Evolutionary conservation across 2,797 vertebrate genomes (phyloP).

Genomic region (Paramormyrops hopkinsi): DNA sequence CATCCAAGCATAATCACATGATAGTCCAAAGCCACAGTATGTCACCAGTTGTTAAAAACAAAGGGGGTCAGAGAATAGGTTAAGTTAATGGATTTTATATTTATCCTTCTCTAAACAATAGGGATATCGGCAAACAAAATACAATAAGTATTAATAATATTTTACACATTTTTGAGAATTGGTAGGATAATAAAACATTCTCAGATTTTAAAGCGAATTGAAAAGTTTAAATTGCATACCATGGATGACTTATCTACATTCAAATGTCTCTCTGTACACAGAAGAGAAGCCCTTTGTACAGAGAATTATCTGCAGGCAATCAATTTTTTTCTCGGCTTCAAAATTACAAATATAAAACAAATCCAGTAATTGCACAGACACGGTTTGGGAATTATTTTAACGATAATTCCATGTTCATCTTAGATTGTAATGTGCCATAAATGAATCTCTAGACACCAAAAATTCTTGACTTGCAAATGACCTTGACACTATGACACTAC

Average conservation of each 20-base stretch:
- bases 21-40: constrained; percentile 89
- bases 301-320: constrained; percentile 47
- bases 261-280: constrained; percentile 47
- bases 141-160: neutral
- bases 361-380: constrained; percentile 52
- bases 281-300: constrained; percentile 53
- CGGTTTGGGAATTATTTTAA: constrained; percentile 60
- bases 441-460: constrained; percentile 3
- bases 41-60: constrained; percentile 99
- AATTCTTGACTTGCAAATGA: constrained; percentile 57
- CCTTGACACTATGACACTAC: constrained; percentile 55
- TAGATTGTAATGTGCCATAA: constrained; percentile 6
- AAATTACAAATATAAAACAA: constrained; percentile 19
- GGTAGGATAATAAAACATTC: neutral
- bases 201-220: neutral
- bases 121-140: constrained; percentile 80
- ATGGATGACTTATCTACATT: constrained; percentile 9
- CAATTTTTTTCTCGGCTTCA: constrained; percentile 12
- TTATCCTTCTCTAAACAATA: constrained; percentile 95
- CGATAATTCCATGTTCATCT: neutral
- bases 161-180: constrained; percentile 38
- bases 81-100: constrained; percentile 94
- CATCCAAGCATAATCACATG: constrained; percentile 99
- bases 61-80: constrained; percentile 90
- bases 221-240: neutral